Evolutionary conservation across 2,888 invertebrate genomes (phyloP).

Genomic region (Leptodirus hochenwartii): DNA sequence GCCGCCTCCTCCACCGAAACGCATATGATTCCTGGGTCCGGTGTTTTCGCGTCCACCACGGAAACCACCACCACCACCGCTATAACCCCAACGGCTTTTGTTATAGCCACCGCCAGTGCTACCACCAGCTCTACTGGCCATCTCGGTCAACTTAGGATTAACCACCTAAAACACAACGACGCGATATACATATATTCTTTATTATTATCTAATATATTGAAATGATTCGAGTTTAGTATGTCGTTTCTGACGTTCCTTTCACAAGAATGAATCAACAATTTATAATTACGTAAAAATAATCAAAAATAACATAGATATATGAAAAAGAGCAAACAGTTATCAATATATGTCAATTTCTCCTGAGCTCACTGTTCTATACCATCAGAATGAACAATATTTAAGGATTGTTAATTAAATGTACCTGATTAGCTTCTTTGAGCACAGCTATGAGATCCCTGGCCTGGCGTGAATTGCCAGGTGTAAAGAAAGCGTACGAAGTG

Average conservation of each 20-base stretch:
- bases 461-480: slow-evolving; percentile 70
- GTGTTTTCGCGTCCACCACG: slow-evolving; percentile 23
- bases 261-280: no score
- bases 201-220: slow-evolving; percentile 1
- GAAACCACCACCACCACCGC: slow-evolving; percentile 29
- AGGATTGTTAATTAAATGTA: slow-evolving; percentile 17
- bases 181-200: slow-evolving; percentile 1
- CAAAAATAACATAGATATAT: no score
- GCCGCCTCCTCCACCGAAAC: slow-evolving; percentile 16
- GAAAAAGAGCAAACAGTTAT: no score
- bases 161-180: slow-evolving; percentile 43
- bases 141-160: slow-evolving; percentile 67
- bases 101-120: slow-evolving; percentile 14
- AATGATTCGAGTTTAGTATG: no score
- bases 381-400: background rate
- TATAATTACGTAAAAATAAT: no score
- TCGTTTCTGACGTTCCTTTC: no score
- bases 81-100: slow-evolving; percentile 22
- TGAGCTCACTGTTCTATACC: background rate
- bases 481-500: slow-evolving; percentile 91
- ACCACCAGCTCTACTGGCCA: slow-evolving; percentile 43
- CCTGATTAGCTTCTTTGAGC: slow-evolving; percentile 78
- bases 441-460: slow-evolving; percentile 79
- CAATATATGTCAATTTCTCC: no score
- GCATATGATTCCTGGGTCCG: slow-evolving; percentile 18